Conservation (phyloP, 2,888 invertebrate genomes). For the Pristionchus maxplancki region DNA sequence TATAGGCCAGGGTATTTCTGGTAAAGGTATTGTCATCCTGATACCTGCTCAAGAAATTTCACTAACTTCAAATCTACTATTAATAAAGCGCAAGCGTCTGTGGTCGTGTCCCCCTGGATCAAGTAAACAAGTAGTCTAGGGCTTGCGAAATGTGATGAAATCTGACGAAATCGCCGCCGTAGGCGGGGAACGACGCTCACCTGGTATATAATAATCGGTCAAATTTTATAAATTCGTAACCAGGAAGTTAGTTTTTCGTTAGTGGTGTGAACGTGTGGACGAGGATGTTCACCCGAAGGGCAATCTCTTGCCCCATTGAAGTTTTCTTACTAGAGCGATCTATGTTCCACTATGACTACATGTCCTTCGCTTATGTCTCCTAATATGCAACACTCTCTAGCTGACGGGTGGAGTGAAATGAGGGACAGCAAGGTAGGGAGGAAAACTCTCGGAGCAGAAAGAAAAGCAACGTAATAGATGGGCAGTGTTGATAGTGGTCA, state of each 20-base stretch:
- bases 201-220: too few species aligned
- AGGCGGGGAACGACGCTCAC: too few species aligned
- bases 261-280: neutral
- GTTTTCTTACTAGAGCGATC: neutral
- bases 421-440: neutral
- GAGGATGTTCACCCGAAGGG: neutral
- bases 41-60: too few species aligned
- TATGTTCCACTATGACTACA: neutral
- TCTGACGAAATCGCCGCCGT: too few species aligned
- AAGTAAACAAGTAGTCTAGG: too few species aligned
- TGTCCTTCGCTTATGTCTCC: slow-evolving; percentile 16
- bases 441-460: neutral
- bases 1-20: too few species aligned
- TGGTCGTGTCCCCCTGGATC: too few species aligned
- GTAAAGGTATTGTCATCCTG: too few species aligned
- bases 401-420: neutral
- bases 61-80: too few species aligned
- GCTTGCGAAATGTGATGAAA: too few species aligned
- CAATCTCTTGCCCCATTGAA: neutral
- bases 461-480: neutral
- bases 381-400: neutral
- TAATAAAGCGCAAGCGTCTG: too few species aligned
- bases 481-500: slow-evolving; percentile 3
- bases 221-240: neutral
- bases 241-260: neutral